Evolutionary conservation across 2,797 vertebrate species (phyloP).

Genomic region (Amblyopsis hoosieri): DNA sequence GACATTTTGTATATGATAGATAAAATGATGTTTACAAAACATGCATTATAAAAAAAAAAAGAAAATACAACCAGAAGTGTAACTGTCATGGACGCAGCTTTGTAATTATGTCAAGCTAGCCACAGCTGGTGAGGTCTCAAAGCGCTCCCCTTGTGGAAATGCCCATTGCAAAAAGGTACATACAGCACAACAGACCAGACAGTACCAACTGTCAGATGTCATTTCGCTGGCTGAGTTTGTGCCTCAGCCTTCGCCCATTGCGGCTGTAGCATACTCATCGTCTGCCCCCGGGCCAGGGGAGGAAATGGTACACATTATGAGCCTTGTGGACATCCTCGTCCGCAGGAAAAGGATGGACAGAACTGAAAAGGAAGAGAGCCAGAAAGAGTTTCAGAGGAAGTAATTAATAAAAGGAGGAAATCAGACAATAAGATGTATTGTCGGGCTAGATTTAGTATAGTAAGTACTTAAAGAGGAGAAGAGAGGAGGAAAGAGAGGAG

Average conservation of each 20-base stretch:
- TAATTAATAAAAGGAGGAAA: slow-evolving; percentile 40
- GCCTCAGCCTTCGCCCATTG: slow-evolving; percentile 47
- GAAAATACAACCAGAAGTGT: slow-evolving; percentile 31
- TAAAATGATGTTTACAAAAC: slow-evolving; percentile 19
- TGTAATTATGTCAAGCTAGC: slow-evolving; percentile 49
- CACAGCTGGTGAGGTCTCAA: slow-evolving; percentile 29
- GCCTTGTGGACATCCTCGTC: slow-evolving; percentile 62
- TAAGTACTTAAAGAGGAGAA: not conserved
- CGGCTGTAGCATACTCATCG: slow-evolving; percentile 44
- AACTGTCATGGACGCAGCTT: slow-evolving; percentile 38
- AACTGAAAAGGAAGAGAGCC: slow-evolving; percentile 20
- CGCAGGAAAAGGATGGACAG: slow-evolving; percentile 37
- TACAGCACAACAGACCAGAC: slow-evolving; percentile 49
- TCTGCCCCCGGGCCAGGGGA: slow-evolving; percentile 56
- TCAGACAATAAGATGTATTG: slow-evolving; percentile 35
- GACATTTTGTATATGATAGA: not conserved
- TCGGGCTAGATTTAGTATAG: slow-evolving; percentile 11
- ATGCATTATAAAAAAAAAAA: slow-evolving; percentile 16
- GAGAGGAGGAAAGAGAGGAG: not conserved
- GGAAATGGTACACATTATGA: slow-evolving; percentile 69
- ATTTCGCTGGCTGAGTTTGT: slow-evolving; percentile 56
- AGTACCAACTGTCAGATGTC: slow-evolving; percentile 60
- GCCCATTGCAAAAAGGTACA: slow-evolving; percentile 35
- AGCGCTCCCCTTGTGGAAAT: slow-evolving; percentile 22
- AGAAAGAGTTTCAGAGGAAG: slow-evolving; percentile 36